Conservation (phyloP, 1,140 invertebrate species). For the Pseudachorutes palmiensis region DNA sequence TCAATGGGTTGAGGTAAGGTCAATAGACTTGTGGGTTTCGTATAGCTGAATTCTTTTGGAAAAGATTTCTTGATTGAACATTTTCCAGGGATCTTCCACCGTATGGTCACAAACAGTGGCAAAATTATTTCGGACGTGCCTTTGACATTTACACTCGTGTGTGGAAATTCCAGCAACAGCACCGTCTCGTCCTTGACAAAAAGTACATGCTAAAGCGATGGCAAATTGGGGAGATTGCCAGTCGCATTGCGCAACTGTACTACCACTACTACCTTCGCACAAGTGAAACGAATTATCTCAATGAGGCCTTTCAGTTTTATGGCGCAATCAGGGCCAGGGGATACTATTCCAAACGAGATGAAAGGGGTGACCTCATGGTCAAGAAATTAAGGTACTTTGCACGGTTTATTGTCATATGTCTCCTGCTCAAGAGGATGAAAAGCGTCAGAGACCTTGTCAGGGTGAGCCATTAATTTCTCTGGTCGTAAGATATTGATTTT, state of each 20-base stretch:
- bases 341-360: slow-evolving; percentile 79
- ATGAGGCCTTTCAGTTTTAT: slow-evolving; percentile 94
- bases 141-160: slow-evolving; percentile 98
- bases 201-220: slow-evolving; percentile 94
- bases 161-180: slow-evolving; percentile 98
- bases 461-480: slow-evolving; percentile 43
- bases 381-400: slow-evolving; percentile 96
- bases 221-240: slow-evolving; percentile 98
- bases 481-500: too few relatives aligned
- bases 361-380: slow-evolving; percentile 73
- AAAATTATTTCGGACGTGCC: slow-evolving; percentile 91
- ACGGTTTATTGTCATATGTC: slow-evolving; percentile 90
- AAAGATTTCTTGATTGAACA: too few relatives aligned
- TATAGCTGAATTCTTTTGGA: too few relatives aligned
- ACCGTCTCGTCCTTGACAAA: slow-evolving; percentile 77
- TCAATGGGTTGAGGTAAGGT: slow-evolving; percentile 83
- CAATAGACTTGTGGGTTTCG: too few relatives aligned
- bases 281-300: slow-evolving; percentile 87
- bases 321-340: slow-evolving; percentile 84
- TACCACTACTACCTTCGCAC: slow-evolving; percentile 86
- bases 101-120: slow-evolving; percentile 97
- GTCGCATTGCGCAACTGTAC: slow-evolving; percentile 96
- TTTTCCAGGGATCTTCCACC: slow-evolving; percentile 93
- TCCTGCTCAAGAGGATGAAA: slow-evolving; percentile 89
- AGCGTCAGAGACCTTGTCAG: slow-evolving; percentile 82